Conservation (phyloP, 64 coral and sea anemone species). For the Cladopsammia gracilis region DNA sequence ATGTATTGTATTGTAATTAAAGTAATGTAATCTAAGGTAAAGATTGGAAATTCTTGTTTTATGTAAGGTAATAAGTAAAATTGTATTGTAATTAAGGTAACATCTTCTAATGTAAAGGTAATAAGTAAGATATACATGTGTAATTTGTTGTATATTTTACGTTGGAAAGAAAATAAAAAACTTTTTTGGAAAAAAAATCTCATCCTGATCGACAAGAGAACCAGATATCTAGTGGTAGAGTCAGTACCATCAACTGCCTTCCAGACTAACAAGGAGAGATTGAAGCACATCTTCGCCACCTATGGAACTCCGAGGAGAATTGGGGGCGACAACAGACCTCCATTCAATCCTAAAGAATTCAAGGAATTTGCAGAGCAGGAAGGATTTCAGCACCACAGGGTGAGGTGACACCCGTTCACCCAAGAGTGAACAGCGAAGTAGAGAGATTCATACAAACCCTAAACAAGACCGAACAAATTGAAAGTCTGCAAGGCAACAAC, state of each 20-base stretch:
- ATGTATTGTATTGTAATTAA: no score
- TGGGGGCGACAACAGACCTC: slow-evolving; percentile 66
- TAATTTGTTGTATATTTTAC: no score
- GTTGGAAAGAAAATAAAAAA: no score
- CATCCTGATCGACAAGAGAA: slow-evolving; percentile 61
- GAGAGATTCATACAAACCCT: slow-evolving; percentile 68
- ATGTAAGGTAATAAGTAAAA: no score
- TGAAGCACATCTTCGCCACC: slow-evolving; percentile 62
- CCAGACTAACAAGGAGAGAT: slow-evolving; percentile 51
- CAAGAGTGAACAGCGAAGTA: slow-evolving; percentile 63
- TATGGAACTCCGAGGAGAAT: slow-evolving; percentile 65
- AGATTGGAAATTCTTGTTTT: no score
- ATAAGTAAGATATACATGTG: no score
- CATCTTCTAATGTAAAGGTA: no score
- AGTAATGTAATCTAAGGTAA: no score
- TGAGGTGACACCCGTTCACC: slow-evolving; percentile 59
- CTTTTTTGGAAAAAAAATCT: no score
- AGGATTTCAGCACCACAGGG: slow-evolving; percentile 72
- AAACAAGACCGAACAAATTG: slow-evolving; percentile 79
- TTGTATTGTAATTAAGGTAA: no score
- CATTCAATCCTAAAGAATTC: slow-evolving; percentile 78
- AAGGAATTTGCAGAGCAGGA: slow-evolving; percentile 55
- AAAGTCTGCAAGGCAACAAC: slow-evolving; percentile 53
- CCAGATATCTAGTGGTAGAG: slow-evolving; percentile 59
- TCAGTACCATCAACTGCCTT: slow-evolving; percentile 33